Percentiles rank a stretch among this genome's conserved stretches.
phyloP scores from a whole-genome alignment of 2,888 invertebrate species.

The Muschampia plurimacula region DNA sequence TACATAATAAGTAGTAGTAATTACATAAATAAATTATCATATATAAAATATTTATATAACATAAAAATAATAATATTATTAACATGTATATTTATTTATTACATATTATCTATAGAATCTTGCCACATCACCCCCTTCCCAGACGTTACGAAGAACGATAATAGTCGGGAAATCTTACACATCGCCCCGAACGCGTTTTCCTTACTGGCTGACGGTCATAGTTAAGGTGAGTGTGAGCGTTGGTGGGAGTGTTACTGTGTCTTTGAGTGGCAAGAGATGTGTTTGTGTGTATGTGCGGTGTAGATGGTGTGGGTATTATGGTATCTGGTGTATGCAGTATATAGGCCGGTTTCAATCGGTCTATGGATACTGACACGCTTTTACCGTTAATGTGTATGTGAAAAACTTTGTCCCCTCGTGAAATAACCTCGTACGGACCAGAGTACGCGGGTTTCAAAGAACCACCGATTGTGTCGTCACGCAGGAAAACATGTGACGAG shows the following conservation, averaged over 20 bases:
- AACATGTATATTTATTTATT: too few species aligned
- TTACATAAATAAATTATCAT: neutral
- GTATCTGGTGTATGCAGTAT: conserved; percentile 4
- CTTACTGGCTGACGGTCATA: conserved; percentile 4
- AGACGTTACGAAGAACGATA: conserved; percentile 14
- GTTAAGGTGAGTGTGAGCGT: neutral
- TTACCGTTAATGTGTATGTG: conserved; percentile 6
- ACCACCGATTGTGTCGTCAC: conserved; percentile 10
- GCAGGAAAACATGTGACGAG: conserved; percentile 5
- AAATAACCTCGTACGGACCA: conserved; percentile 10
- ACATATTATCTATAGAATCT: neutral
- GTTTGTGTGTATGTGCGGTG: conserved; percentile 7
- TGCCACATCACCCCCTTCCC: conserved; percentile 16
- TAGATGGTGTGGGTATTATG: neutral
- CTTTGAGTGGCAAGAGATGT: conserved; percentile 7
- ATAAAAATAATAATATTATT: too few species aligned
- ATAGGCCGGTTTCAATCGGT: conserved; percentile 10
- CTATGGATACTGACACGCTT: conserved; percentile 10
- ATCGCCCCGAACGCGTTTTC: conserved; percentile 5
- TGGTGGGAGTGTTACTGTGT: conserved; percentile 1
- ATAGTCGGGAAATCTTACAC: conserved; percentile 12
- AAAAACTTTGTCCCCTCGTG: conserved; percentile 13
- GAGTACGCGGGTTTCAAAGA: conserved; percentile 12
- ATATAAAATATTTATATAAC: too few species aligned
- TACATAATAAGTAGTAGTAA: too few species aligned